Evolutionary conservation across 2,888 invertebrate species (phyloP), one percentile per base, ranked within the genome.

Genomic region (Adelphocoris suturalis): DNA sequence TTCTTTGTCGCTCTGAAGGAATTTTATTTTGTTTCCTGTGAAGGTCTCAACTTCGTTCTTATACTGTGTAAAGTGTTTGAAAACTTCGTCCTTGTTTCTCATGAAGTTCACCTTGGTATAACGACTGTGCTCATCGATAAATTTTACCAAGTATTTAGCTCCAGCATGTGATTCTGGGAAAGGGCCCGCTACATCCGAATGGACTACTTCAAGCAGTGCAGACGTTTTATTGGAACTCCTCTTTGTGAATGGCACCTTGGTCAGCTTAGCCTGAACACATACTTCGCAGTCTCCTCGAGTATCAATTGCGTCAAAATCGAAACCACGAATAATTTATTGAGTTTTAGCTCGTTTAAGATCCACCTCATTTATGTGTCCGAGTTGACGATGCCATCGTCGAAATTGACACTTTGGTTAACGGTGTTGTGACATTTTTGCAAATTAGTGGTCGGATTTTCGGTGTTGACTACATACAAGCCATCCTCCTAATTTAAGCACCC

Each of bases 51-150:
- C 91, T 19, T 91, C 52, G 14, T 86, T 76, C 12, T 91, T 90
- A 76, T 82, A 92, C 81, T 92, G 91, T 86, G 90, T 90, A 27
- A 91, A 91, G 28, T n/a, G 88, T 47, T 91, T 47, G 7, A 91
- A 61, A 9, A 92, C 92, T 46, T 92, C 91, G 81, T 80, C 85
- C 89, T 92, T 92, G 3, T 90, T 81, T 90, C 90, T 91, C 3
- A 92, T 14, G 48, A 92, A 92, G 14, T 90, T 80, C 55, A 92
- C 90, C 14, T 90, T 89, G 19, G 91, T 90, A 91, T 92, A 92
- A 11, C 91, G 76, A 2, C 91, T 91, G 37, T 86, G 75, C 78
- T 92, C 92, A 27, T 92, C 92, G 0, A 92, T 92, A 37, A 92
- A 92, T 5, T 91, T 85, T 13, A 85, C 57, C 23, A 85, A 85